Evolutionary conservation across 2,888 invertebrate species (phyloP).

Genomic region (Metacarcinus magister): DNA sequence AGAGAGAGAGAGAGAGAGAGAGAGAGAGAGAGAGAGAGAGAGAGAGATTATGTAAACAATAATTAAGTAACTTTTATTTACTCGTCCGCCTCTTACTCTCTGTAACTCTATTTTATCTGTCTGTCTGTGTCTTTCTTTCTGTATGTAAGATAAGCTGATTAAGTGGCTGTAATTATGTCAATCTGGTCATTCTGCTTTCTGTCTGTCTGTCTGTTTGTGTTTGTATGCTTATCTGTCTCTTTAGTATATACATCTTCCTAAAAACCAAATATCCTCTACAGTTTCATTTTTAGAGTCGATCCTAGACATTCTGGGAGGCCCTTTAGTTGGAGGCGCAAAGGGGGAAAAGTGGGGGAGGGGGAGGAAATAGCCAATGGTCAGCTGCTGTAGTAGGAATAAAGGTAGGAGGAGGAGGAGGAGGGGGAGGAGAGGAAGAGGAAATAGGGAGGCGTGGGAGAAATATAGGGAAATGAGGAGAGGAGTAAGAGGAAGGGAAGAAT

Average conservation of each 20-base stretch:
- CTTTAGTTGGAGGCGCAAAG: background rate
- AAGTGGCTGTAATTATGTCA: too few relatives aligned
- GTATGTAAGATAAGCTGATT: background rate
- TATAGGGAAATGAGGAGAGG: background rate
- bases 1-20: background rate
- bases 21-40: too few relatives aligned
- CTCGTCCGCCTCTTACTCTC: too few relatives aligned
- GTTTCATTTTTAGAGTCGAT: background rate
- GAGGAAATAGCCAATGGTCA: too few relatives aligned
- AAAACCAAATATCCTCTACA: background rate
- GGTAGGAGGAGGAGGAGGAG: background rate
- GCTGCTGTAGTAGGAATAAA: background rate
- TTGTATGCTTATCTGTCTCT: background rate
- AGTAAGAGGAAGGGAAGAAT: background rate
- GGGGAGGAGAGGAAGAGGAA: background rate
- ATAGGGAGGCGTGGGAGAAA: background rate
- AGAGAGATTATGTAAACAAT: too few relatives aligned
- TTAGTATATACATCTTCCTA: background rate
- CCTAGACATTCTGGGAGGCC: background rate
- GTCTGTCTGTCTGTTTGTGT: constrained; percentile 18
- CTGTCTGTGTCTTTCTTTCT: background rate
- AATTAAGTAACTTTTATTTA: too few relatives aligned
- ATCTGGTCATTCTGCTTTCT: too few relatives aligned
- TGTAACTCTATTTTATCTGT: background rate
- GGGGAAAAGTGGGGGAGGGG: background rate